Evolutionary conservation across 2,797 vertebrate species (phyloP), one percentile per base, ranked within the genome.

Genomic region (Furcifer pardalis): DNA sequence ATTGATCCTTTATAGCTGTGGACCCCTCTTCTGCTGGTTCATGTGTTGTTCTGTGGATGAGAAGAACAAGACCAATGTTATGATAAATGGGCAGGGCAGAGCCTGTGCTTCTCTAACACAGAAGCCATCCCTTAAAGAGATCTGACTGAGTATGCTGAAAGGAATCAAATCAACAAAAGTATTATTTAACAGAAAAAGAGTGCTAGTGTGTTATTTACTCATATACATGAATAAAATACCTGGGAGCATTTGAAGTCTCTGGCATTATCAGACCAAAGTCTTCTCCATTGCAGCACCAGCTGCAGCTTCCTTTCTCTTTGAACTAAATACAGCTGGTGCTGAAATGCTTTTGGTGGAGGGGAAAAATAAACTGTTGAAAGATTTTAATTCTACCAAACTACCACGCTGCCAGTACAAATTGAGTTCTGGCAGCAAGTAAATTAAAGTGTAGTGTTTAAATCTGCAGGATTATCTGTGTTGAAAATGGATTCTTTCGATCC

Each of bases 321-420:
- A 93, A 91, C 92, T 90, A 88, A 92, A 88, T 91, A 89, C 88
- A 93, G 90, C 87, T 93, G 90, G 83, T 88, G 88, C 77, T 92
- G 85, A 89, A 88, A 88, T 0, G 10, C 89, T 90, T 82, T 93
- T 91, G 89, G 91, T 91, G 90, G 88, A 91, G 77, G 74, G 91
- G 76, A 56, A 87, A 92, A 92, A 89, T 30, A 82, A 86, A 86
- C 91, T 91, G 87, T 90, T 92, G 73, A 65, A 0, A 89, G 66
- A 79, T 86, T 94, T 92, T 93, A 90, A 91, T 93, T 91, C 74
- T 1, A 0, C 0, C 0, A 88, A 88, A 81, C 89, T 91, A 91
- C 32, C 85, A 91, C 81, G 40, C 81, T 90, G 76, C 79, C 32
- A 62, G 86, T 87, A 63, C 78, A 88, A 81, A 80, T 78, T 91